Base-by-base conservation (phyloP, 2,888 invertebrate species). In the Neuroscelio doddi region DNA sequence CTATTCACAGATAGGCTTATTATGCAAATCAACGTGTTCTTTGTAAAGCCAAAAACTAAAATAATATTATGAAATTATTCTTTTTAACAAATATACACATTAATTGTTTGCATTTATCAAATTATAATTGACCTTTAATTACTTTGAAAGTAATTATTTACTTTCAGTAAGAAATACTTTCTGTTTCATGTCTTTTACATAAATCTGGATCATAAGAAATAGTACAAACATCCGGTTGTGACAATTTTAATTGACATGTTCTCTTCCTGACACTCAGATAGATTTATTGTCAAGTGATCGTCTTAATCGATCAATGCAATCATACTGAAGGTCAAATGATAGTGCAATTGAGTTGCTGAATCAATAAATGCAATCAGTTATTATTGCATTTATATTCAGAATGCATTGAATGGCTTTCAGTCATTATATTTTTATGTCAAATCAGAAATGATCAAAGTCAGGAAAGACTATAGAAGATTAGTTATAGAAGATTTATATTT, bases 321-420 rank as follows among this genome's bases (percentile, higher is more conserved):
- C 30, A 10, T 9, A 36, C 1, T 9, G 36, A 36, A 36, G 36
- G 36, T 15, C 36, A 16, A 36, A 15, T 3, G 15, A 36, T 36
- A 36, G 36, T 9, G 36, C 36, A 36, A 36, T 36, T 30, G 30
- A 36, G n/a, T 36, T 10, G 36, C 36, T 36, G 36, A 36, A 36
- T 36, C 36, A n/a, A 26, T 26, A 8, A 26, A 26, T 26, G 26
- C 26, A 26, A 26, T 26, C 26, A 26, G 36, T 36, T 36, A 36
- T 14, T 36, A 36, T 12, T n/a, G 3, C 36, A n/a, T 9, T 36
- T 9, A 3, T 14, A 5, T 12, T 36, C 3, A 10, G 30, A 36
- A 36, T 36, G 36, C 36, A 15, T 16, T 36, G 36, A 15, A 36
- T 15, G 36, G 15, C 36, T 15, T 36, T 12, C 14, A 12, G 36